Base-by-base conservation (phyloP, 2,888 invertebrate genomes). In the Celastrina argiolus region DNA sequence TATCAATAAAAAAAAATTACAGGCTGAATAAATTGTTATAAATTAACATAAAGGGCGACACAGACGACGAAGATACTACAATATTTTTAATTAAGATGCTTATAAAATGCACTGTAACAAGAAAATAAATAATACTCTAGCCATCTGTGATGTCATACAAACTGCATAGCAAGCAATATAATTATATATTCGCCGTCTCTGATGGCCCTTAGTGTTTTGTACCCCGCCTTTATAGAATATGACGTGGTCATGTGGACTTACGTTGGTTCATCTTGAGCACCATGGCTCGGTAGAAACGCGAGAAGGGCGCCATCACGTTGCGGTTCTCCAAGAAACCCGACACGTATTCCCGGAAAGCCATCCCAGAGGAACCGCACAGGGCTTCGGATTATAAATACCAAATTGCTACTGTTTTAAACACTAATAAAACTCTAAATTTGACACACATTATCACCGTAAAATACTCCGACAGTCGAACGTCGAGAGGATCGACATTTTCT, bases 211-310 rank as follows among this genome's bases (percentile, higher is more conserved):
- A 51, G 22, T 51, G 12, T 51, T 18, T 16, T 22, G 3, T 51
- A 12, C 14, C 51, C 18, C 1, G 51, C 22, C 22, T 22, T 12
- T 36, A 12, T 2, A 18, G 10, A 18, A 45, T 51, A 51, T 0
- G 7, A 6, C 7, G 22, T 51, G 51, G 2, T 22, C 16, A 51
- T 14, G 18, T 56, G 22, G 28, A 88, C 89, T 90, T 74, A 88
- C 91, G 90, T 73, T 80, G 88, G 74, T 89, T 90, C 81, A 90
- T 90, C 71, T 88, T 89, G 75, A 89, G 88, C 77, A 88, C 89
- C 88, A 91, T 86, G 68, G 89, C 89, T 73, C 86, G 78, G 76
- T 91, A 90, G 72, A 88, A 79, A 74, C 86, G 78, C 65, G 87
- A 86, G 73, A 88, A 86, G 39, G 90, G 90, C 73, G 87, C 82